These are phyloP conservation scores for Crossaster papposus DNA, from an alignment of 53 echinoderm and acorn worm species.

Conservation along the genomic window DNA sequence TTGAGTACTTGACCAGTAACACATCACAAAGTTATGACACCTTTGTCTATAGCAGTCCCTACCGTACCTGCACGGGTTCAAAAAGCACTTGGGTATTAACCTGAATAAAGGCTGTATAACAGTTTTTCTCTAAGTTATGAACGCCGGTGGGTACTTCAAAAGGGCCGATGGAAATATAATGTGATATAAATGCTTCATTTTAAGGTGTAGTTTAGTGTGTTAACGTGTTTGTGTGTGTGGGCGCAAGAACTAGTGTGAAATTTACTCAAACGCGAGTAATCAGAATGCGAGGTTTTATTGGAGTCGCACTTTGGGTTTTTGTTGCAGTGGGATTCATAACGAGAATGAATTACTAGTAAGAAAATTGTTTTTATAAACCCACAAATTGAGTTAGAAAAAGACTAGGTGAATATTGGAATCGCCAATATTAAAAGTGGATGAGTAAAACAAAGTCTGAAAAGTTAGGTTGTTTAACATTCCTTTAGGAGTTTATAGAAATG, in stretches of 20 bases:
- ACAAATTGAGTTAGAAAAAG: no score
- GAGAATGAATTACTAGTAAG: no score
- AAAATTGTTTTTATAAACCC: no score
- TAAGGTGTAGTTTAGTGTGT: neutral
- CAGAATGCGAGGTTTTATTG: neutral
- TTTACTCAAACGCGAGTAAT: neutral
- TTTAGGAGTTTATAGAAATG: no score
- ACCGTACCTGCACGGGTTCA: neutral
- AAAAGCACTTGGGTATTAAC: neutral
- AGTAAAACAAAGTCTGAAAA: no score
- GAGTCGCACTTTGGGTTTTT: no score
- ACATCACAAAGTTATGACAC: conserved; percentile 6
- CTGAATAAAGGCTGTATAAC: neutral
- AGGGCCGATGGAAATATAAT: neutral
- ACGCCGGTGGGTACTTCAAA: neutral
- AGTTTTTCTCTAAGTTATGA: neutral
- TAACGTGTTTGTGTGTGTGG: neutral
- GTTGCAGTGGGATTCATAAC: no score
- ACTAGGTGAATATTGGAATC: no score
- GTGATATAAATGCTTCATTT: neutral
- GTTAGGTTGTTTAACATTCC: no score
- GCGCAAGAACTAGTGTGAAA: neutral
- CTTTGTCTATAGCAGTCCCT: neutral
- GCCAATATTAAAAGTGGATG: no score
- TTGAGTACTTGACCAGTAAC: neutral